A percentile compares a stretch with the other conserved stretches of the same genome.
These are phyloP conservation scores for Leucosticte australis DNA, from an alignment of 2,113 vertebrate genomes.

Conservation along the genomic window DNA sequence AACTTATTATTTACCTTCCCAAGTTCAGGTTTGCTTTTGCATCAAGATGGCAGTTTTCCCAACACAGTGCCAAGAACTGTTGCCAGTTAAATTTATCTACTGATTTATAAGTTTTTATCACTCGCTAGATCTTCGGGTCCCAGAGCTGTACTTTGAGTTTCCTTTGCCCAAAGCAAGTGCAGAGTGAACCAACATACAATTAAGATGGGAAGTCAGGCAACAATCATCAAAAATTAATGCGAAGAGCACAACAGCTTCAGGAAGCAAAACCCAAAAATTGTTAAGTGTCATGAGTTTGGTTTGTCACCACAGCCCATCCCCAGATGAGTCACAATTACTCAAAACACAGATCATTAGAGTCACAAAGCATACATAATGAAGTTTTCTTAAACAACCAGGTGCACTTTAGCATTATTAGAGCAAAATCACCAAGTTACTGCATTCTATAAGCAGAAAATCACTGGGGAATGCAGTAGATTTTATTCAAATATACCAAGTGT, in stretches of 20 bases:
- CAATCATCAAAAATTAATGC: neutral
- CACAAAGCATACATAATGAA: neutral
- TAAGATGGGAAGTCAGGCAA: neutral
- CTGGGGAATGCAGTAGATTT: neutral
- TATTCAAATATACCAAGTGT: neutral
- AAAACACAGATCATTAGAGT: constrained; percentile 4
- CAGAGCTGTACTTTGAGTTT: neutral
- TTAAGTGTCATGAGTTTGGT: neutral
- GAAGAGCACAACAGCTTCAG: neutral
- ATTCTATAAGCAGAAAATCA: neutral
- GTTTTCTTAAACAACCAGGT: neutral
- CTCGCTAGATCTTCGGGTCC: neutral
- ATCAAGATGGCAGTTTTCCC: neutral
- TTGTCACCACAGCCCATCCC: constrained; percentile 7
- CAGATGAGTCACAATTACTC: constrained; percentile 9
- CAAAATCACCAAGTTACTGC: neutral
- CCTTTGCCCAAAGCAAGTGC: constrained; percentile 7
- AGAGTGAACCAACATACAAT: neutral
- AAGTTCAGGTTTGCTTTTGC: neutral
- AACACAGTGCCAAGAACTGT: neutral
- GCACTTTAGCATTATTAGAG: neutral
- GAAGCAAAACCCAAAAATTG: neutral
- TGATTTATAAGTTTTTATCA: neutral
- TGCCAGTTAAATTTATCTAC: neutral
- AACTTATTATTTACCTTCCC: neutral